Evolutionary conservation across 2,113 vertebrate species (phyloP), one percentile per base, ranked within the genome.

Genomic region (human): DNA sequence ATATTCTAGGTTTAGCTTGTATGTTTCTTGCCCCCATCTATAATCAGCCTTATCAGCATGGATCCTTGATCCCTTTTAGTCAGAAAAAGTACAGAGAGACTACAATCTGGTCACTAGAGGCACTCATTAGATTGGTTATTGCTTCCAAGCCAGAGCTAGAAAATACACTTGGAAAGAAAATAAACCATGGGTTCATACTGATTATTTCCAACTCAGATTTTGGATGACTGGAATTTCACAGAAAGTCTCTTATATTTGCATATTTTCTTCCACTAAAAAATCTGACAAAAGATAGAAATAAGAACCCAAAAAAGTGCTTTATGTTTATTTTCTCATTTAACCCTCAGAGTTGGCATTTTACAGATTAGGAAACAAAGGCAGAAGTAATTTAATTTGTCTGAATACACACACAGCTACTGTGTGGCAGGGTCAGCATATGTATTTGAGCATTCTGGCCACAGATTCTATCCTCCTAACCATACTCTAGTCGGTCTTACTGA

Each of bases 191-290:
- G 23, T 85, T 70, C 61, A 85, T n/a, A 27, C 0, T 20, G n/a
- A 79, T 92, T 82, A 88, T 70, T 92, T 94, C 61, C 12, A 4
- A 83, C 32, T 96, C 70, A 80, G 92, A 68, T 40, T 90, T 86
- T 64, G 82, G 59, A 55, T 64, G 59, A 75, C 57, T 91, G 38
- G 5, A 5, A 23, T 88, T 78, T 55, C 79, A 8, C 43, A 64
- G 22, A 68, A 92, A 64, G 61, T 64, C 66, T 87, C 86, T 79
- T 6, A 52, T 61, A 88, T 38, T 43, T 93, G 48, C 12, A 45
- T 70, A 20, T 76, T 87, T 59, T 25, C 32, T 75, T 50, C 80
- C 40, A 73, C 20, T 76, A 38, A 66, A 68, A 89, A 93, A 43
- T 50, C 8, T 48, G 35, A 96, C 4, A 83, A 52, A 0, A 59